These are phyloP conservation scores for Vimba vimba DNA, from an alignment of 2,113 vertebrate species.

Conservation along the genomic window DNA sequence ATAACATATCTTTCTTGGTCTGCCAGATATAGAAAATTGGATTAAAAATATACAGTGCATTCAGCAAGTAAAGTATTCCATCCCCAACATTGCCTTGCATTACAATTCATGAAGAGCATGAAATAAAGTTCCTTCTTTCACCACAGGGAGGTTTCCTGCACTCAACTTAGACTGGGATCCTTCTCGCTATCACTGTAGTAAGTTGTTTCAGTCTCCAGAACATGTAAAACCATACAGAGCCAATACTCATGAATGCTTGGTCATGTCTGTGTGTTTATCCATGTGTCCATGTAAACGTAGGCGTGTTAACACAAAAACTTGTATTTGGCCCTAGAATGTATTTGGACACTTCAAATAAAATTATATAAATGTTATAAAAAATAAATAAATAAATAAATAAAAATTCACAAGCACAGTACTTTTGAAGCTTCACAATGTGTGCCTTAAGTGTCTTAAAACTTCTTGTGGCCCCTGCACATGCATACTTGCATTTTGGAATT, in stretches of 20 bases:
- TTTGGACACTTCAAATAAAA: no score
- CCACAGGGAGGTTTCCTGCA: slow-evolving; percentile 27
- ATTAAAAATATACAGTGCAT: not conserved
- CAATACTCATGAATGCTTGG: not conserved
- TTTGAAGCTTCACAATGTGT: no score
- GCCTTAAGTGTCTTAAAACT: not conserved
- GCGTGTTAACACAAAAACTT: no score
- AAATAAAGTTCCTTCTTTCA: slow-evolving; percentile 27
- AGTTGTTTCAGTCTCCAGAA: not conserved
- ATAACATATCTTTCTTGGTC: not conserved
- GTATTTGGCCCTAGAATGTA: no score
- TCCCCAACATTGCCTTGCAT: not conserved
- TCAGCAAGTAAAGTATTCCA: not conserved
- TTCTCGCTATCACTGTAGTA: not conserved
- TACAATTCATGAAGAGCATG: not conserved
- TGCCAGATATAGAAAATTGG: not conserved
- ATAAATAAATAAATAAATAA: no score
- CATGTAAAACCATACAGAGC: not conserved
- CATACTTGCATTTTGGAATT: not conserved
- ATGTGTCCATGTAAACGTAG: no score
- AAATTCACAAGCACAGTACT: no score
- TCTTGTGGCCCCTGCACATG: not conserved
- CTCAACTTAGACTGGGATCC: not conserved
- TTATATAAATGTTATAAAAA: no score
- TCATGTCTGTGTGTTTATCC: not conserved